phyloP scores from a whole-genome alignment of 2,113 vertebrate species.

The Rhabdomys dilectus region DNA sequence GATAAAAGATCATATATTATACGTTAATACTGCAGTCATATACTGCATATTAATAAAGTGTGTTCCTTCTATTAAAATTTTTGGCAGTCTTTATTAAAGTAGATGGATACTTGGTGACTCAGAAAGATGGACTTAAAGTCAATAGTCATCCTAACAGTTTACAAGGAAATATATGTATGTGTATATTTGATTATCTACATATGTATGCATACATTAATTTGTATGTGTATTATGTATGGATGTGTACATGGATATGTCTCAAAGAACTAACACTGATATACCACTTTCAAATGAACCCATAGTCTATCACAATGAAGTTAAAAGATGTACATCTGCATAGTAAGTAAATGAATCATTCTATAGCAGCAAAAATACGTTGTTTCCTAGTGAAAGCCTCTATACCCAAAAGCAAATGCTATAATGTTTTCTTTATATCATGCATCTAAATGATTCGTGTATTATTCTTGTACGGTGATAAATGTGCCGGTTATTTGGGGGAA shows the following conservation, averaged over 20 bases:
- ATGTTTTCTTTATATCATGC: background rate
- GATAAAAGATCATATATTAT: background rate
- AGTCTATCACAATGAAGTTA: background rate
- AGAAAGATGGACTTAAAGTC: background rate
- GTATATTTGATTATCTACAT: background rate
- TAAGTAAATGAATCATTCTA: background rate
- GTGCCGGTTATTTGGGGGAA: background rate
- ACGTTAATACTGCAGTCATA: background rate
- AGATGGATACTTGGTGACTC: background rate
- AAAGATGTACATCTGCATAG: background rate
- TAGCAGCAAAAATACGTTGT: background rate
- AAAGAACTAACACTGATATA: background rate
- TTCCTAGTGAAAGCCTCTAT: background rate
- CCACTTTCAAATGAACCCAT: background rate
- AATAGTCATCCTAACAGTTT: background rate
- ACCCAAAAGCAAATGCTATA: background rate
- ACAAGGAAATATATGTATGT: background rate
- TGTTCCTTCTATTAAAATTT: background rate
- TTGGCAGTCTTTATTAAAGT: background rate
- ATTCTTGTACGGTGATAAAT: background rate
- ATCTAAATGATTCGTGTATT: background rate
- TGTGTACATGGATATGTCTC: background rate
- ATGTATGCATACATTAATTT: background rate
- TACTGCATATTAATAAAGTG: background rate
- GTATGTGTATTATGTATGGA: fast-evolving